phyloP scores from a whole-genome alignment of 2,113 vertebrate species.

The Hystrix cristata region DNA sequence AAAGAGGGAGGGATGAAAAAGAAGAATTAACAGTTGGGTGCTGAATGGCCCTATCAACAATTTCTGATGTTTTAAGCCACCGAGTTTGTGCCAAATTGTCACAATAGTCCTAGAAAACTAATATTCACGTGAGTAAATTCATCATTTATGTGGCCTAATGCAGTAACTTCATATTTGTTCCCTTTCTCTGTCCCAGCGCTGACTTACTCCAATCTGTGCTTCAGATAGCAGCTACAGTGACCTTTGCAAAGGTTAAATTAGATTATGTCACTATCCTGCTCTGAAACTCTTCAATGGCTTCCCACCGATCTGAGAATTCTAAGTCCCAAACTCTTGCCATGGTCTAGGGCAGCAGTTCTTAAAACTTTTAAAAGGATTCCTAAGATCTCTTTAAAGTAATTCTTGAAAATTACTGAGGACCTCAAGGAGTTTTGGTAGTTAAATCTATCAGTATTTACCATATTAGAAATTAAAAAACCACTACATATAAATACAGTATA shows the following conservation, averaged over 20 bases:
- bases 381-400: not conserved
- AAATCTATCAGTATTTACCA: not conserved
- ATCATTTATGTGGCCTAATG: not conserved
- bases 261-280: not conserved
- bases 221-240: not conserved
- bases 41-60: not conserved
- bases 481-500: too few relatives aligned
- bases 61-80: not conserved
- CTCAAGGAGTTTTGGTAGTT: too few relatives aligned
- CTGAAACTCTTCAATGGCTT: not conserved
- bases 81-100: not conserved
- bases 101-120: not conserved
- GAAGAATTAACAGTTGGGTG: not conserved
- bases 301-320: not conserved
- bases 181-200: not conserved
- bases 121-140: not conserved
- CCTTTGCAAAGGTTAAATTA: slow-evolving; percentile 21
- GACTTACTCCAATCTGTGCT: not conserved
- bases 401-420: not conserved
- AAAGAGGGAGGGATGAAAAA: not conserved
- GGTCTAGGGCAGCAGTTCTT: not conserved
- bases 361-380: not conserved
- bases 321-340: not conserved
- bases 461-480: not conserved
- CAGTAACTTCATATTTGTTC: not conserved